Evolutionary conservation across 2,113 vertebrate species (phyloP), one percentile per base, ranked within the genome.

Genomic region (Etia nguti): DNA sequence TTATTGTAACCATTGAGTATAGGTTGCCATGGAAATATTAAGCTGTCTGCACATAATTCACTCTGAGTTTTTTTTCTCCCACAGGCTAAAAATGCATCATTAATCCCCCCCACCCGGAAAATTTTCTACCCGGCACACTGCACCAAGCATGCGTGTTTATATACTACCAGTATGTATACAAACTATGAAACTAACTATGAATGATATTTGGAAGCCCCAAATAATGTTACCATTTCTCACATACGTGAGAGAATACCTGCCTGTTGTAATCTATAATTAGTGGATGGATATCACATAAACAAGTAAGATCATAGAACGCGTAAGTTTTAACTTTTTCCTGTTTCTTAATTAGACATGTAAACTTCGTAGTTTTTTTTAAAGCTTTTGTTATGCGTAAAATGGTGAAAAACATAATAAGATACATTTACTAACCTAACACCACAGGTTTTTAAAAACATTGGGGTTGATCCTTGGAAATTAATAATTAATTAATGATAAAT

Each of bases 321-420:
- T 5, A 18, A 0, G 6, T 18, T 48, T 48, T 11, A 26, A 20
- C 24, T 48, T 75, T 75, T 75, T 29, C 1, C 2, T 48, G 41
- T 24, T 75, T 75, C 41, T 75, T 75, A 48, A 48, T 75, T 48
- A 10, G 41, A 48, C 43, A 48, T 75, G 15, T 50, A 50, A 75
- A 48, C 22, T 48, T 48, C 26, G 24, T 0, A 1, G 68, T 46
- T 75, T 73, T 26, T 73, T 73, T 46, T 46, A 18, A 75, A 75
- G 68, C 24, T 75, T 75, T 75, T 75, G 24, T 18, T 29, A 75
- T 48, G 43, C 20, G 0, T 75, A 12, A 75, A 75, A 75, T 48
- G 22, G 15, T 11, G 6, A 20, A 48, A 75, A 75, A 43, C 43
- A 70, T 24, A 0, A 43, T 43, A 48, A 75, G 70, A 12, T 29